phyloP scores from a whole-genome alignment of 2,113 vertebrate species.

The Sigmodon hispidus region DNA sequence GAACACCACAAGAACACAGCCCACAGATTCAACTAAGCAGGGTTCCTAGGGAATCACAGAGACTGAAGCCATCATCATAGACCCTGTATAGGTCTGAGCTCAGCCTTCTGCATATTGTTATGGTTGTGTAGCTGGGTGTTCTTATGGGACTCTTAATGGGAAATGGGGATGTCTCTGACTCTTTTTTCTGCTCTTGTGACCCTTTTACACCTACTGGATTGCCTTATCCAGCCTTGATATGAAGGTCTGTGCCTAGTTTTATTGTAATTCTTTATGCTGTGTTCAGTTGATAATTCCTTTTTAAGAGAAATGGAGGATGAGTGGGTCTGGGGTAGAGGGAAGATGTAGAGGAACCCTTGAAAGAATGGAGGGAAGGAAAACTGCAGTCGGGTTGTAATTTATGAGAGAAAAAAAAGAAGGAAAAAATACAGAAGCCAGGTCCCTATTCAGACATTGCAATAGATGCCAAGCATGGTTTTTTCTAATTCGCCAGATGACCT shows the following conservation, averaged over 20 bases:
- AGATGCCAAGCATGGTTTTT: slow-evolving; percentile 23
- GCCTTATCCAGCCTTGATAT: neutral
- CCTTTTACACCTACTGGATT: neutral
- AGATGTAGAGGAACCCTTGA: neutral
- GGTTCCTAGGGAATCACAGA: neutral
- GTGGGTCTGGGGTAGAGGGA: neutral
- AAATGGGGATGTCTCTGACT: neutral
- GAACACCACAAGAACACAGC: neutral
- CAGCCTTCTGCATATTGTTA: neutral
- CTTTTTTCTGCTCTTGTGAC: neutral
- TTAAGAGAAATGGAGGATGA: neutral
- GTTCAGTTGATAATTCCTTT: neutral
- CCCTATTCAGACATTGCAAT: slow-evolving; percentile 3
- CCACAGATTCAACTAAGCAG: neutral
- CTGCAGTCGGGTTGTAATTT: neutral
- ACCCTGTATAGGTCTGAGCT: neutral
- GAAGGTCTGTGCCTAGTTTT: neutral
- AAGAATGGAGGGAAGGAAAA: neutral
- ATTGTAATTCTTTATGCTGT: neutral
- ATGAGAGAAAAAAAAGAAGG: neutral
- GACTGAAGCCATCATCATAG: neutral
- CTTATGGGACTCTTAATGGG: neutral
- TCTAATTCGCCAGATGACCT: slow-evolving; percentile 40
- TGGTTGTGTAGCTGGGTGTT: neutral
- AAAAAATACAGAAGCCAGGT: neutral